Evolutionary conservation across 2,113 vertebrate genomes (phyloP), one percentile per base, ranked within the genome.

Genomic region (Tinamus guttatus): DNA sequence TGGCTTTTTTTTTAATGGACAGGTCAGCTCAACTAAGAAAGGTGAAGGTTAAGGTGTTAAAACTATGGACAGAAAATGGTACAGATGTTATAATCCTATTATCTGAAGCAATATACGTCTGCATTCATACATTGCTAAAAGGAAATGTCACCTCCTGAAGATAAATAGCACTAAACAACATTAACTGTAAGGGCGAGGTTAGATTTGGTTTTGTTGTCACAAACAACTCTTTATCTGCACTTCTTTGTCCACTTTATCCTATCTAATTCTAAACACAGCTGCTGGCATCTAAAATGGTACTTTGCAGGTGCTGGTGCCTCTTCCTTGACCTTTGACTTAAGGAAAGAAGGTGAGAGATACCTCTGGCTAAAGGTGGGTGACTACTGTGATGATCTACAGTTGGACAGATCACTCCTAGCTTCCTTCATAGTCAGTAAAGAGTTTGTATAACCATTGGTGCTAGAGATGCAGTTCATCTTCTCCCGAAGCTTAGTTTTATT

Each of bases 281-380:
- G 6, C 24, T 78, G 21, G 30, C 8, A n/a, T 78, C 52, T 82
- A 40, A 40, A 71, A 73, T 49, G 30, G 43, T 13, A 2, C 10
- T 56, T 21, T 22, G 12, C 7, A 75, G 17, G 2, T 52, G 20
- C 3, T 8, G 0, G 3, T 77, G 24, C 3, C 24, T 60, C 17
- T 85, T 70, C n/a, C 64, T 9, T 32, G 20, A 59, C 28, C 25
- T 75, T 58, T 69, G 5, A 36, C 24, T 47, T 71, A 9, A 85
- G 49, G 62, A 56, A 24, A 24, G 58, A 38, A 77, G 9, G 13
- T 47, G 5, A 14, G 14, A 77, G 4, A 41, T 47, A 62, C 5
- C 5, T 82, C 32, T 73, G 21, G 5, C 12, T 81, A 52, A 40
- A 51, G 41, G 8, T 36, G 4, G 5, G 28, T 77, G 11, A 36